phyloP scores from a whole-genome alignment of 1,140 invertebrate genomes.

The Aleiodes sp. region DNA sequence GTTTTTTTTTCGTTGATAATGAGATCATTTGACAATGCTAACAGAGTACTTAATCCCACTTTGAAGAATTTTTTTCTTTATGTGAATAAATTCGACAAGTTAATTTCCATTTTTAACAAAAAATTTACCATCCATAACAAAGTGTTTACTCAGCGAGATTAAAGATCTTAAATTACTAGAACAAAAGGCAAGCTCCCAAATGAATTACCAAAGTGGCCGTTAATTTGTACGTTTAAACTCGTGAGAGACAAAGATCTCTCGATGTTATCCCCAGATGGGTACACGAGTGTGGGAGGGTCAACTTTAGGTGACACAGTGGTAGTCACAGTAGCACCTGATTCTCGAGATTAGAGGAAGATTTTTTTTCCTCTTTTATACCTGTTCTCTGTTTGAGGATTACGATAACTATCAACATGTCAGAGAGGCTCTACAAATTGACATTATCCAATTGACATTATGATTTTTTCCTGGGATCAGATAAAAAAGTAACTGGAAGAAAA shows the following conservation, averaged over 20 bases:
- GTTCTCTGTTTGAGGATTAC: conserved; percentile 38
- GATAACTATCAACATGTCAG: conserved; percentile 45
- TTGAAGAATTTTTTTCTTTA: neutral
- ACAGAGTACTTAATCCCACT: neutral
- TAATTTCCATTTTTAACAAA: neutral
- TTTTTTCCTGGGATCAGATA: conserved; percentile 24
- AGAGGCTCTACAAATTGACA: conserved; percentile 38
- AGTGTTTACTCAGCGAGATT: neutral
- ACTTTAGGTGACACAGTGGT: conserved; percentile 36
- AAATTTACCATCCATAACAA: neutral
- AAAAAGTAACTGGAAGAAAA: neutral
- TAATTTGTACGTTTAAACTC: conserved; percentile 38
- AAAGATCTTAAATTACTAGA: neutral
- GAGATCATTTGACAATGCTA: neutral
- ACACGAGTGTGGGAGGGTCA: neutral
- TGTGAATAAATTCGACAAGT: neutral
- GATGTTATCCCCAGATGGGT: conserved; percentile 30
- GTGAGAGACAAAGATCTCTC: conserved; percentile 30
- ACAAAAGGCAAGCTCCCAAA: conserved; percentile 31
- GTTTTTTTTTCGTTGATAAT: neutral
- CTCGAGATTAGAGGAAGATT: conserved; percentile 36
- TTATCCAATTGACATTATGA: conserved; percentile 34
- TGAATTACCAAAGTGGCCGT: conserved; percentile 24
- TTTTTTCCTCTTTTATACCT: neutral
- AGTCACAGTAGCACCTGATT: conserved; percentile 51